Evolutionary conservation across 1,140 invertebrate species (phyloP).

Genomic region (Pinna nobilis): DNA sequence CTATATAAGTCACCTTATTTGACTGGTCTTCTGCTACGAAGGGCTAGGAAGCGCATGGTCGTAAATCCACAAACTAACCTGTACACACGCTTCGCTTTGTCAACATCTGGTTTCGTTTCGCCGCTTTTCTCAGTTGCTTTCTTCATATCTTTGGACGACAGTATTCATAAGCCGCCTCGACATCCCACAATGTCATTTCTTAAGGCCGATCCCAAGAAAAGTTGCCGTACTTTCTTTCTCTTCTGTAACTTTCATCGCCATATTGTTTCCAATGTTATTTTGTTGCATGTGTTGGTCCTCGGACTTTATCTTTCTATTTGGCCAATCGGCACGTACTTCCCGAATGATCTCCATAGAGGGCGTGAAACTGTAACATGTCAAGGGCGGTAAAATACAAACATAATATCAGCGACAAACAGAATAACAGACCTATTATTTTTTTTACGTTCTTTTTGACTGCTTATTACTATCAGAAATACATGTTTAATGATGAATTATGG

Average conservation of each 20-base stretch:
- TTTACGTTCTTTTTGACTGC: too few relatives aligned
- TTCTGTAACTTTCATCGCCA: constrained; percentile 4
- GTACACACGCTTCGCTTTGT: constrained; percentile 66
- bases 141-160: constrained; percentile 51
- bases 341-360: not conserved
- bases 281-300: too few relatives aligned
- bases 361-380: not conserved
- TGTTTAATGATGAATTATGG: too few relatives aligned
- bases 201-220: not conserved
- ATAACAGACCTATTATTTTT: too few relatives aligned
- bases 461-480: too few relatives aligned
- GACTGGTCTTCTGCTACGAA: too few relatives aligned
- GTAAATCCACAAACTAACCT: constrained; percentile 39
- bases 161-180: not conserved
- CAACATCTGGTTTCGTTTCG: constrained; percentile 61
- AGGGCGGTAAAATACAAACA: constrained; percentile 1
- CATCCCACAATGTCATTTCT: constrained; percentile 22
- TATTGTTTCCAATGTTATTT: constrained; percentile 15
- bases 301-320: not conserved
- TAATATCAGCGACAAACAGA: too few relatives aligned
- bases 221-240: constrained; percentile 8
- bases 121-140: constrained; percentile 42
- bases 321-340: not conserved
- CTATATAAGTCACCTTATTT: too few relatives aligned
- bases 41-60: not conserved